These are phyloP conservation scores for Tupiocoris notatus DNA, from an alignment of 2,888 invertebrate species.

Conservation along the genomic window DNA sequence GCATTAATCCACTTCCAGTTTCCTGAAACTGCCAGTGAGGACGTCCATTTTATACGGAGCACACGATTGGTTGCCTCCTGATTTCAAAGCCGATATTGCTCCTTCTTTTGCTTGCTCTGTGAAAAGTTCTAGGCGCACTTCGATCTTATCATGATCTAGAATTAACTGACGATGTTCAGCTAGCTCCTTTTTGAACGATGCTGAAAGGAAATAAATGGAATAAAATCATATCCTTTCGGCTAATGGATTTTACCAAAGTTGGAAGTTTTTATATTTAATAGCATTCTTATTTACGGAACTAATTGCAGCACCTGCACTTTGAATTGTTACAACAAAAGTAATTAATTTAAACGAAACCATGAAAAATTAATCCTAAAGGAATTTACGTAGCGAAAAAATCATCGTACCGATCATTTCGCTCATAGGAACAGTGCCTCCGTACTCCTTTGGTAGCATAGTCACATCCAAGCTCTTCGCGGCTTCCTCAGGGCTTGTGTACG, in stretches of 20 bases:
- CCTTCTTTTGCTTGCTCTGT: slow-evolving; percentile 71
- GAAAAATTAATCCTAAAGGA: too few species aligned
- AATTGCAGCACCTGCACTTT: too few species aligned
- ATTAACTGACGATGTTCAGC: slow-evolving; percentile 51
- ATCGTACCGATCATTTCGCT: slow-evolving; percentile 72
- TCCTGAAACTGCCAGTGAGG: slow-evolving; percentile 73
- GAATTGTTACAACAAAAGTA: too few species aligned
- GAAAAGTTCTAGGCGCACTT: slow-evolving; percentile 63
- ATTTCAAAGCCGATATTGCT: slow-evolving; percentile 68
- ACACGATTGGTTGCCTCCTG: slow-evolving; percentile 58
- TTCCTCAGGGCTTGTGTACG: slow-evolving; percentile 53
- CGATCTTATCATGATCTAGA: slow-evolving; percentile 53
- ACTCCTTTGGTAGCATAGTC: slow-evolving; percentile 72
- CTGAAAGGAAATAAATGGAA: too few species aligned
- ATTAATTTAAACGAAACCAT: too few species aligned
- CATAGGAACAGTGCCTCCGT: slow-evolving; percentile 80
- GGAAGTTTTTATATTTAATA: too few species aligned
- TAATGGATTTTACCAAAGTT: too few species aligned
- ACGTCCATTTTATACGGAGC: slow-evolving; percentile 67
- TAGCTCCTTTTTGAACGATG: slow-evolving; percentile 53
- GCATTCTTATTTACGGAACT: too few species aligned
- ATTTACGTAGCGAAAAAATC: too few species aligned
- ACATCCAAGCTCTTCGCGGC: slow-evolving; percentile 61
- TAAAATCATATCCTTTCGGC: too few species aligned
- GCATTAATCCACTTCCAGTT: slow-evolving; percentile 71